Base-by-base conservation (phyloP, 2,888 invertebrate species). In the Euphydryas editha region DNA sequence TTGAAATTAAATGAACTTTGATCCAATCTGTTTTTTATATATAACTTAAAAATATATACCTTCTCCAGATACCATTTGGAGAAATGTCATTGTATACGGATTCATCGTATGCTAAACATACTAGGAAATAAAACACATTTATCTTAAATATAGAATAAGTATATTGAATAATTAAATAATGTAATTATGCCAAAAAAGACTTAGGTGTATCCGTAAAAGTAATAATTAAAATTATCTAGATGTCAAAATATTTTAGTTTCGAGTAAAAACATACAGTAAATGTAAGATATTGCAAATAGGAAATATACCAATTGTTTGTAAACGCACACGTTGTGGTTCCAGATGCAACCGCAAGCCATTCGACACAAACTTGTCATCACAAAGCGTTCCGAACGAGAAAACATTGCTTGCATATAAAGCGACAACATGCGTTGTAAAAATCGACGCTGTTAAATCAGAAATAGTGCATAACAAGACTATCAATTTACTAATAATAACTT, bases 151-250 rank as follows among this genome's bases (percentile, higher is more conserved):
- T 91, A 91, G 91, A 88, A 92, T 92, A 92, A 92, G 92, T 92
- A 92, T 92, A 92, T 91, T 92, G 90, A 92, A 92, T 92, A 92
- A 88, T 92, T 91, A 92, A 92, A 92, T 92, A 92, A 92, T 90
- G 87, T 92, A 91, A 89, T 87, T 81, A 88, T 86, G 89, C 90
- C 91, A 90, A 91, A 90, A 87, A 91, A 91, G 88, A 89, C 89
- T 90, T 91, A 89, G 84, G 87, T 90, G 91, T 90, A 87, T 85
- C 84, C 84, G 84, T 92, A 87, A 92, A 92, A 90, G 79, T 92
- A 92, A 92, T 85, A 85, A 83, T 86, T 86, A 87, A 87, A 89
- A 89, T 82, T 82, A 88, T 87, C 83, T 87, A 92, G 68, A 88
- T 81, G 83, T 87, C 81, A 87, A 89, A 87, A 90, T 86, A 87